Evolutionary conservation across 2,797 vertebrate species (phyloP).

Genomic region (Dendrocincla fuliginosa): DNA sequence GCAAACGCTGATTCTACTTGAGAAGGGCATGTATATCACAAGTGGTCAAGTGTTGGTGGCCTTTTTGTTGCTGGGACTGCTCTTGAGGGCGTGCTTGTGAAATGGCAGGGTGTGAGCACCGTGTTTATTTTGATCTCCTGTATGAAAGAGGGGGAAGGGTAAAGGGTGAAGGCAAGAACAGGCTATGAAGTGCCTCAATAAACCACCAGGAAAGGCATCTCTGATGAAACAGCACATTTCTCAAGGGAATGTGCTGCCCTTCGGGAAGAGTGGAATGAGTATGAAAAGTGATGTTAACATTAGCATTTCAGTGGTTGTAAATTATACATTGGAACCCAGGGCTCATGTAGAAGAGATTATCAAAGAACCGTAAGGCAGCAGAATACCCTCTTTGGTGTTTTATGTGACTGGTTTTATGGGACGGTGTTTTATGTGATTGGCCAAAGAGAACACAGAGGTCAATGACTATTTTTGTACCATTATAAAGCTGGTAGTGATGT

Average conservation of each 20-base stretch:
- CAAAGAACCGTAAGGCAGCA: background rate
- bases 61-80: background rate
- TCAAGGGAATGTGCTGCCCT: background rate
- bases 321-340: background rate
- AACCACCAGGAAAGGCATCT: background rate
- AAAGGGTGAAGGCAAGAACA: background rate
- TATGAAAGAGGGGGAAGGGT: background rate
- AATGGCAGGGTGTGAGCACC: background rate
- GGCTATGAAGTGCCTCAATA: background rate
- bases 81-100: background rate
- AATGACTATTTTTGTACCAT: background rate
- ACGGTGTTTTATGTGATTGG: background rate
- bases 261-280: background rate
- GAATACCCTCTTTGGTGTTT: background rate
- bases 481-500: background rate
- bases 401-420: background rate
- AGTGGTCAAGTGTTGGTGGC: background rate
- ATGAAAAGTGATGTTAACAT: background rate
- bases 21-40: background rate
- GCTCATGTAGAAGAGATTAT: background rate
- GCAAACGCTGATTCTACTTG: background rate
- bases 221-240: background rate
- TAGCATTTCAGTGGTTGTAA: background rate
- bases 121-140: background rate
- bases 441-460: background rate